A percentile compares a stretch with the other conserved stretches of the same genome.
These are phyloP conservation scores for Hypena proboscidalis DNA, from an alignment of 2,888 invertebrate species.

Conservation along the genomic window DNA sequence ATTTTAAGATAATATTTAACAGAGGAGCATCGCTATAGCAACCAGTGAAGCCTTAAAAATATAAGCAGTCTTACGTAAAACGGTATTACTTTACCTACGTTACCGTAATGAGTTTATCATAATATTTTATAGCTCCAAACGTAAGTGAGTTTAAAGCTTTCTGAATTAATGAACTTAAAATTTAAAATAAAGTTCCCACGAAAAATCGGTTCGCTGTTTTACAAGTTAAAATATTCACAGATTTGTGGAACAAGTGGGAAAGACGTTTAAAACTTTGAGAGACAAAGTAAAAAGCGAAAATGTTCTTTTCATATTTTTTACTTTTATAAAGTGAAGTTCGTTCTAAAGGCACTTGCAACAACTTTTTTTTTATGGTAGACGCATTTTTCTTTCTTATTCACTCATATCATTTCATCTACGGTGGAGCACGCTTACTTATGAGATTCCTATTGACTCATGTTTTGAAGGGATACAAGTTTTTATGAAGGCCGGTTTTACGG, in stretches of 20 bases:
- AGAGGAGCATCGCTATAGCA: too few species aligned
- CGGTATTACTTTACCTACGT: too few species aligned
- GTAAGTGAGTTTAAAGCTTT: neutral
- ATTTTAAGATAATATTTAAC: too few species aligned
- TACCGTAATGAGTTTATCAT: neutral
- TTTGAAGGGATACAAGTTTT: too few species aligned
- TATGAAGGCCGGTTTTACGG: too few species aligned
- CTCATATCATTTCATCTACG: too few species aligned
- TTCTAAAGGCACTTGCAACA: too few species aligned
- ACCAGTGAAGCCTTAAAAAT: neutral
- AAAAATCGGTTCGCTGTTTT: constrained; percentile 8
- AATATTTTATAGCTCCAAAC: neutral
- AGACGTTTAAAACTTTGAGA: constrained; percentile 9
- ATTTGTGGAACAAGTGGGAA: neutral
- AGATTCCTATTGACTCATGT: too few species aligned
- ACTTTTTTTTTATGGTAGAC: too few species aligned
- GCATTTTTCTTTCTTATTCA: too few species aligned
- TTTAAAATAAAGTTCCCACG: constrained; percentile 1
- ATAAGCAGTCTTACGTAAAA: neutral
- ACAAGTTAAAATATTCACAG: constrained; percentile 21
- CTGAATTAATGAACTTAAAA: constrained; percentile 3
- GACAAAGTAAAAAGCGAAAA: neutral
- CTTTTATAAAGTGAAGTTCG: neutral
- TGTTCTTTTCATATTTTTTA: constrained; percentile 2
- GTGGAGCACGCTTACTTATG: too few species aligned